These are phyloP conservation scores for Panthera uncia DNA, from an alignment of 2,113 vertebrate species.

Conservation along the genomic window DNA sequence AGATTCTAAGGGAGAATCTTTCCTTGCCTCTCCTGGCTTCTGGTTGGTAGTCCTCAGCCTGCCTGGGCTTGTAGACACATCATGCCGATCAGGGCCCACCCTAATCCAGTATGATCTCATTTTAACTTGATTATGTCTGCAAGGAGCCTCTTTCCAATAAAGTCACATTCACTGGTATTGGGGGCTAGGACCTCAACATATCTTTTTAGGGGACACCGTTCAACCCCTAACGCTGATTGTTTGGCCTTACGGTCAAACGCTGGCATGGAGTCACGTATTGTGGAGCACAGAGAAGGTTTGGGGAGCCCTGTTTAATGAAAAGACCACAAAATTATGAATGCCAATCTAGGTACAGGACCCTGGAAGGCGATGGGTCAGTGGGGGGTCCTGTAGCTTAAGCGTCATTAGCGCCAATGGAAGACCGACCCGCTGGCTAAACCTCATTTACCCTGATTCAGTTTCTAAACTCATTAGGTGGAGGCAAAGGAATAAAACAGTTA, in stretches of 20 bases:
- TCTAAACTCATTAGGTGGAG: neutral
- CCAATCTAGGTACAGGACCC: neutral
- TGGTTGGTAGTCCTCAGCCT: rapidly evolving
- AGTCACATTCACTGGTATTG: rapidly evolving
- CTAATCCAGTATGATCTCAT: no score
- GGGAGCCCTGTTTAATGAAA: neutral
- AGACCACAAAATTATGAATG: neutral
- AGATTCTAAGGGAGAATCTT: neutral
- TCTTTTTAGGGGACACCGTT: no score
- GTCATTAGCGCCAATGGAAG: neutral
- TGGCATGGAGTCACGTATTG: neutral
- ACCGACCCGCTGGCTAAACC: neutral
- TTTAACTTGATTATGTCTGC: neutral
- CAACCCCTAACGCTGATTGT: neutral
- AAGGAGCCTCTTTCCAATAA: neutral
- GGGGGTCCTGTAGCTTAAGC: rapidly evolving
- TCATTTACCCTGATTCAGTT: neutral
- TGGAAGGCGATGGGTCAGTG: neutral
- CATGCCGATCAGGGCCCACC: no score
- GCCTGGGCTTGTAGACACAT: rapidly evolving
- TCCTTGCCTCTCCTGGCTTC: neutral
- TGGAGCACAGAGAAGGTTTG: neutral
- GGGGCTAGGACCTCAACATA: no score
- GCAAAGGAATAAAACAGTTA: neutral
- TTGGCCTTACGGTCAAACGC: no score